These are phyloP conservation scores for Taenioides sp. DNA, from an alignment of 2,797 vertebrate genomes.

Conservation along the genomic window DNA sequence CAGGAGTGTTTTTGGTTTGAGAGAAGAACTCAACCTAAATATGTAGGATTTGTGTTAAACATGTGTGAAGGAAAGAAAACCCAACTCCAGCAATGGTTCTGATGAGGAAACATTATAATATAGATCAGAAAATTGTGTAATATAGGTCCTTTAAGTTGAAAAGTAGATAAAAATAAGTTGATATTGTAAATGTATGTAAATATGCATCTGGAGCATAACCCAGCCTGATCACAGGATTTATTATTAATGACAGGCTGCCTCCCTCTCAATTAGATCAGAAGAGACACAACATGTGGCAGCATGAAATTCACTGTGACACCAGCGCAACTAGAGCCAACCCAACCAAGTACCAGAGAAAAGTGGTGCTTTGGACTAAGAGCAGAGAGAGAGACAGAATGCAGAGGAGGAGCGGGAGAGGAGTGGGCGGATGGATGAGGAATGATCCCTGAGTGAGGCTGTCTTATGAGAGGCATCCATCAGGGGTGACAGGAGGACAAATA, in stretches of 20 bases:
- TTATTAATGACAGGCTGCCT: slow-evolving; percentile 48
- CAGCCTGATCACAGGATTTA: slow-evolving; percentile 34
- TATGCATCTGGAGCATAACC: slow-evolving; percentile 7
- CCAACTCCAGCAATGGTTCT: too few relatives aligned
- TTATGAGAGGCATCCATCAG: slow-evolving; percentile 84
- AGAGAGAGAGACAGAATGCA: slow-evolving; percentile 60
- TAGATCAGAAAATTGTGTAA: too few relatives aligned
- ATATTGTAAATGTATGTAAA: slow-evolving; percentile 6
- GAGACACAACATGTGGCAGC: slow-evolving; percentile 48
- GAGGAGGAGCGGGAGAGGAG: slow-evolving; percentile 54
- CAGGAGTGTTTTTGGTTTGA: too few relatives aligned
- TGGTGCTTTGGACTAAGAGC: slow-evolving; percentile 43
- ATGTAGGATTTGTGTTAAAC: too few relatives aligned
- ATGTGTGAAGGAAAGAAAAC: too few relatives aligned
- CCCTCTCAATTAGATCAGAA: slow-evolving; percentile 57
- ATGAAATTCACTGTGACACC: slow-evolving; percentile 62
- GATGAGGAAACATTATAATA: too few relatives aligned
- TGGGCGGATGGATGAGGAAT: slow-evolving; percentile 74
- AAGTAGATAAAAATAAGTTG: neutral
- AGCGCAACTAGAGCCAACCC: slow-evolving; percentile 36
- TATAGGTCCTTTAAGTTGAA: neutral
- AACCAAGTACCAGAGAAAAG: neutral
- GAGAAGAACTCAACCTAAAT: too few relatives aligned
- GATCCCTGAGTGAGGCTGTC: slow-evolving; percentile 73
- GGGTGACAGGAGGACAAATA: slow-evolving; percentile 73